Evolutionary conservation across 2,113 vertebrate species (phyloP), one percentile per base, ranked within the genome.

Genomic region (Tragelaphus scriptus): DNA sequence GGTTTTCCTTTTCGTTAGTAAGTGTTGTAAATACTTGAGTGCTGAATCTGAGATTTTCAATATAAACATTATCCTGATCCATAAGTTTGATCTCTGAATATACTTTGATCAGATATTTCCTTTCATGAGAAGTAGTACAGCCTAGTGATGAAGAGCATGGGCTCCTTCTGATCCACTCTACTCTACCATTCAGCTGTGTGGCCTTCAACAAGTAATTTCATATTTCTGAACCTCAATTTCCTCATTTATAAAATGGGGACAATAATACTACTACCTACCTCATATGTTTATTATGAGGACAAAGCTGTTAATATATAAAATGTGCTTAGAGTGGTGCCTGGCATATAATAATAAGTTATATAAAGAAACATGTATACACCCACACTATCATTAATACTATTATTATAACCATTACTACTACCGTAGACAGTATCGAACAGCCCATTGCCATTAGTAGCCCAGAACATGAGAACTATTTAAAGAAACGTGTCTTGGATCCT

Each of bases 321-420:
- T 40, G 44, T 40, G 40, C 32, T n/a, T 16, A 71, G 11, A 21
- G 21, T 65, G 30, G 36, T 40, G 8, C 11, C n/a, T 36, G 47
- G 36, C 56, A 30, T 56, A 9, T 47, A 17, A 5, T 36, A 32
- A 30, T 59, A 53, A 71, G 10, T 17, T 55, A 7, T 13, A 15
- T 7, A 40, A 71, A 58, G 9, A 7, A 49, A 10, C n/a, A 13
- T 3, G 4, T 56, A 53, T 2, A 10, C 1, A 9, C 15, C 14
- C 47, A 21, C 68, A 13, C 19, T 55, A 2, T 30, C 58, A 3
- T 13, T 30, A 25, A 17, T 25, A 16, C 9, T 19, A 13, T 25
- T 26, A 23, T 8, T 26, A 7, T 23, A 6, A 2, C n/a, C 55
- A 28, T 19, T 3, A 2, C n/a, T 19, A 1, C 28, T 7, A 9